phyloP scores from a whole-genome alignment of 2,797 vertebrate species.

The Erithacus rubecula region DNA sequence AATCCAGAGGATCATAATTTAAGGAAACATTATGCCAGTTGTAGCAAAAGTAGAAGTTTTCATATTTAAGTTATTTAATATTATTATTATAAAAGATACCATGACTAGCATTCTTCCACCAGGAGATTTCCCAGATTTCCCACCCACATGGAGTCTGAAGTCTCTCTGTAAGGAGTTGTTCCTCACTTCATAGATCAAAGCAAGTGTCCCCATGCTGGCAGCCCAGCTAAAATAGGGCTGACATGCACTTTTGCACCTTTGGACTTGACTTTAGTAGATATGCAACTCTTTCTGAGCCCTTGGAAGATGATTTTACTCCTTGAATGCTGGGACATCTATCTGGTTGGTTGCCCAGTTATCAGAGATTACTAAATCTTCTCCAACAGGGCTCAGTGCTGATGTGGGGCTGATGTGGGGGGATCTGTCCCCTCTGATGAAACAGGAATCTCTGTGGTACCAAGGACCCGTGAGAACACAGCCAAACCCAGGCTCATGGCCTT shows the following conservation, averaged over 20 bases:
- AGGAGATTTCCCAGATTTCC: constrained; percentile 41
- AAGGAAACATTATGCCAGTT: constrained; percentile 46
- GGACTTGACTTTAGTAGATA: background rate
- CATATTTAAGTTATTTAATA: constrained; percentile 43
- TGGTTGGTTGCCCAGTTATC: background rate
- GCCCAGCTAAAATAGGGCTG: background rate
- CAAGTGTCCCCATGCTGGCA: background rate
- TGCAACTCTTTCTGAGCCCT: rapidly evolving
- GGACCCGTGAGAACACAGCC: background rate
- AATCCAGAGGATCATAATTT: constrained; percentile 1
- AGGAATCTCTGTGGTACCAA: background rate
- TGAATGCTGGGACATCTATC: background rate
- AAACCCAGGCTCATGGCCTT: constrained; percentile 5
- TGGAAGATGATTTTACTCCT: background rate
- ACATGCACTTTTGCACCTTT: background rate
- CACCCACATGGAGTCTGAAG: constrained; percentile 39
- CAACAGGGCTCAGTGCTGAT: background rate
- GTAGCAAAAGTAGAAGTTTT: constrained; percentile 41
- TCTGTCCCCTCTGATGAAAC: background rate
- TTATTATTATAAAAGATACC: constrained; percentile 36
- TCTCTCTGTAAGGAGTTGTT: constrained; percentile 11
- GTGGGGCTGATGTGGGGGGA: background rate
- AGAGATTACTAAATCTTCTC: background rate
- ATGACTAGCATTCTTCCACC: constrained; percentile 15
- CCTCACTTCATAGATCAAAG: constrained; percentile 6